These are phyloP conservation scores for Kryptolebias ocellatus DNA, from an alignment of 2,797 vertebrate species.

Conservation along the genomic window DNA sequence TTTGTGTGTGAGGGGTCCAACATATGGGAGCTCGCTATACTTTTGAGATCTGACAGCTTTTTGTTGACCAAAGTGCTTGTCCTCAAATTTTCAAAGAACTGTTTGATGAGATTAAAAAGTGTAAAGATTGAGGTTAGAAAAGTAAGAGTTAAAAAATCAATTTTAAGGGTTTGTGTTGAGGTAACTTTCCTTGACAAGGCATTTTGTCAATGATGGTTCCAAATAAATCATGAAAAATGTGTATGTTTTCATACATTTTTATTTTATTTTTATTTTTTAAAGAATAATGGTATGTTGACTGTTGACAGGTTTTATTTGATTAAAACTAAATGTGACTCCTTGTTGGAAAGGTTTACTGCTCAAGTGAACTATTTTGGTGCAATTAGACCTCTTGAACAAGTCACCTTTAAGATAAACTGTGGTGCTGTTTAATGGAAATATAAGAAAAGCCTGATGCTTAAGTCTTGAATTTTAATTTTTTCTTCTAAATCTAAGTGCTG, in stretches of 20 bases:
- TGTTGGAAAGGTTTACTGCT: background rate
- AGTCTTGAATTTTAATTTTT: too few relatives aligned
- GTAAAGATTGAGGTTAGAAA: background rate
- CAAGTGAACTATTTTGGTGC: background rate
- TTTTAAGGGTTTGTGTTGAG: background rate
- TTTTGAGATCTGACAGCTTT: background rate
- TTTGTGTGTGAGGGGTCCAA: background rate
- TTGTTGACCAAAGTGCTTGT: background rate
- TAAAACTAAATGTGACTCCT: background rate
- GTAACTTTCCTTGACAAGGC: background rate
- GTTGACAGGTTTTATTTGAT: background rate
- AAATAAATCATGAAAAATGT: background rate
- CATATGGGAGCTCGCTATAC: background rate
- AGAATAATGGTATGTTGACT: background rate
- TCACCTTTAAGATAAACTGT: background rate
- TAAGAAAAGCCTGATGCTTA: too few relatives aligned
- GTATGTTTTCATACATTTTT: too few relatives aligned
- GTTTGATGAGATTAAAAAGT: background rate
- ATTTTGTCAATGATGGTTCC: background rate
- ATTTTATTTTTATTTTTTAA: background rate
- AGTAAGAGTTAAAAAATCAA: background rate
- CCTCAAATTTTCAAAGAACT: background rate
- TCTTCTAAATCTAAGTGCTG: too few relatives aligned
- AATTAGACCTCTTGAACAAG: background rate
- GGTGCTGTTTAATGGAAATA: too few relatives aligned